Conservation (phyloP, 2,888 invertebrate species). For the Ceraclea dissimilis region DNA sequence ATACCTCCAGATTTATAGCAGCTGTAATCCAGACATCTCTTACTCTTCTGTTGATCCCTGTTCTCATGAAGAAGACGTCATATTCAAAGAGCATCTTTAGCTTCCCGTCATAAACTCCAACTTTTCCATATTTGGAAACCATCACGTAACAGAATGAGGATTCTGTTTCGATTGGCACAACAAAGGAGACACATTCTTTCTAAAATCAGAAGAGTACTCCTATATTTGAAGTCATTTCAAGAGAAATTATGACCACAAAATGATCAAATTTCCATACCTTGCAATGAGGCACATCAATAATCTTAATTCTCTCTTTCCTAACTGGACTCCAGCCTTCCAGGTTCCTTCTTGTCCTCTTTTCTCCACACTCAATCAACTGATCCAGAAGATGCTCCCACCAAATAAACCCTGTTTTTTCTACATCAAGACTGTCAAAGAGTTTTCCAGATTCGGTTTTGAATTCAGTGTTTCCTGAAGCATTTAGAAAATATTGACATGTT, state of each 20-base stretch:
- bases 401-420: constrained; percentile 37
- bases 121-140: constrained; percentile 50
- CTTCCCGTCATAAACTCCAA: constrained; percentile 53
- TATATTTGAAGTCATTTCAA: background rate
- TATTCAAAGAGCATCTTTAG: constrained; percentile 46
- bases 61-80: constrained; percentile 45
- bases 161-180: constrained; percentile 48
- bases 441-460: constrained; percentile 38
- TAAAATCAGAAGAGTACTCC: constrained; percentile 31
- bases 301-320: constrained; percentile 27
- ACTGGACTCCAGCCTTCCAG: constrained; percentile 32
- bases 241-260: no score
- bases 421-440: constrained; percentile 38
- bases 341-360: constrained; percentile 34
- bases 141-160: constrained; percentile 55
- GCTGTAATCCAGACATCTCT: constrained; percentile 57
- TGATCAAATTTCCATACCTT: constrained; percentile 32
- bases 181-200: constrained; percentile 52
- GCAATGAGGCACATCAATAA: constrained; percentile 35
- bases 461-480: constrained; percentile 35
- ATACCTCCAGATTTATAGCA: constrained; percentile 45
- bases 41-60: constrained; percentile 41
- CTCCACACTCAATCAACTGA: constrained; percentile 35
- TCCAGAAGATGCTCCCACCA: constrained; percentile 40
- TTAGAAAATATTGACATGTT: no score